These are phyloP conservation scores for Dipodomys ordii DNA, from an alignment of 2,113 vertebrate species.

Conservation along the genomic window DNA sequence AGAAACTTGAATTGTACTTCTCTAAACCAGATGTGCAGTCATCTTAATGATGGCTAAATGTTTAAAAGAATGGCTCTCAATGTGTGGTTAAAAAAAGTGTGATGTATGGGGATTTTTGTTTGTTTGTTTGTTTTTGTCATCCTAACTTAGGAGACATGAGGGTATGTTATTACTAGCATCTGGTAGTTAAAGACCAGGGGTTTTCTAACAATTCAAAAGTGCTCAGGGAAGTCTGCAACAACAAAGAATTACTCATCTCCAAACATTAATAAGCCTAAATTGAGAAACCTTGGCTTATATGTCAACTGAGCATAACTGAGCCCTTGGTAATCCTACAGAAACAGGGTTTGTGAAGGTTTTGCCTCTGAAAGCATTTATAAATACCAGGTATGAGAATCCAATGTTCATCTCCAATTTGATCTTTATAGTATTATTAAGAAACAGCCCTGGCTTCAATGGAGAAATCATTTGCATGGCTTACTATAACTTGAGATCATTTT, in stretches of 20 bases:
- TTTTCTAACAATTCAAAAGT: neutral
- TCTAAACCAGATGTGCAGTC: neutral
- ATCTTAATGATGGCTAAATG: neutral
- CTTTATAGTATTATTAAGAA: conserved; percentile 50
- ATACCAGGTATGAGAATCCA: neutral
- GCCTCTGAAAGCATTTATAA: neutral
- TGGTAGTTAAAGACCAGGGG: neutral
- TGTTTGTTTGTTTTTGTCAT: neutral
- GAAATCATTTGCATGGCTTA: conserved; percentile 49
- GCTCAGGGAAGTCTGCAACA: neutral
- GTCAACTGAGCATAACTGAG: neutral
- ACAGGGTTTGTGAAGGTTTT: neutral
- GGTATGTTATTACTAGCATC: too few relatives aligned
- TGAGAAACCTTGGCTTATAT: neutral
- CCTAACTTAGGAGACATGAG: neutral
- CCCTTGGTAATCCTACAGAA: neutral
- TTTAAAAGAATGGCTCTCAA: neutral
- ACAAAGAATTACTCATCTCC: neutral
- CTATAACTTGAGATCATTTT: conserved; percentile 52
- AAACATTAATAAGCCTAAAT: neutral
- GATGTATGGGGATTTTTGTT: neutral
- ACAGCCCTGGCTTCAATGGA: neutral
- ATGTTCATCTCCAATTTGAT: neutral
- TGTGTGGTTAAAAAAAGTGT: neutral
- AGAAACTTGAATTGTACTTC: neutral